Percentiles rank a stretch among this genome's conserved stretches.
phyloP scores from a whole-genome alignment of 2,888 invertebrate species.

The Agelastica alni region DNA sequence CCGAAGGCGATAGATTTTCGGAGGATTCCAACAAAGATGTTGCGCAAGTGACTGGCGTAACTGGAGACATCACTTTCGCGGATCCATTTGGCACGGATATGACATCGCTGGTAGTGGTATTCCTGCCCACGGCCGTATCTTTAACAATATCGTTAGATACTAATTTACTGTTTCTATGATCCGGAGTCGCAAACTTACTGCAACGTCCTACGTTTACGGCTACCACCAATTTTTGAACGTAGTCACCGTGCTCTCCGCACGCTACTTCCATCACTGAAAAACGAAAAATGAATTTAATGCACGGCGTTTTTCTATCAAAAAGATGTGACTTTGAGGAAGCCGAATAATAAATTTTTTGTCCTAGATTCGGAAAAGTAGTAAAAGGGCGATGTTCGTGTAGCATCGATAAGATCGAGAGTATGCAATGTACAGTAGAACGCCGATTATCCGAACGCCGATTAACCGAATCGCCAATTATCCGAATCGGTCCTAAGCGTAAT shows the following conservation, averaged over 20 bases:
- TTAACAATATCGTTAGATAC: conserved; percentile 65
- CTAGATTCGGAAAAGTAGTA: too few species aligned
- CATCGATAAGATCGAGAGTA: too few species aligned
- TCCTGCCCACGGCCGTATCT: conserved; percentile 53
- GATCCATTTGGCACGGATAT: conserved; percentile 49
- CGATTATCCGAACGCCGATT: too few species aligned
- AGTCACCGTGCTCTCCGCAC: conserved; percentile 92
- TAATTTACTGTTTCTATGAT: conserved; percentile 51
- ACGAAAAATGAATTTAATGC: too few species aligned
- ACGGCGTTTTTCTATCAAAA: too few species aligned
- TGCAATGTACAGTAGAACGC: too few species aligned
- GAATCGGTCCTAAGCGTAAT: too few species aligned
- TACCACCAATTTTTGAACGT: conserved; percentile 80
- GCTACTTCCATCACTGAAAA: conserved; percentile 91
- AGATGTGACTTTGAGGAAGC: too few species aligned
- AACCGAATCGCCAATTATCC: too few species aligned
- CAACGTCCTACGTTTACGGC: conserved; percentile 83
- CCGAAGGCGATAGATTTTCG: conserved; percentile 59
- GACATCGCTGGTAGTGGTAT: conserved; percentile 41
- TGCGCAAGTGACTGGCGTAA: conserved; percentile 59
- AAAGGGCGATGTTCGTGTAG: too few species aligned
- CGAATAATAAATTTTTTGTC: too few species aligned
- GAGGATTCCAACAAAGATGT: conserved; percentile 57
- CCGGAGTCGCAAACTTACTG: conserved; percentile 61
- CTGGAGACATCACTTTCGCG: conserved; percentile 50